A percentile compares a stretch with the other conserved stretches of the same genome.
Evolutionary conservation across 2,797 vertebrate genomes (phyloP).

Genomic region (Xiphophorus birchmanni): DNA sequence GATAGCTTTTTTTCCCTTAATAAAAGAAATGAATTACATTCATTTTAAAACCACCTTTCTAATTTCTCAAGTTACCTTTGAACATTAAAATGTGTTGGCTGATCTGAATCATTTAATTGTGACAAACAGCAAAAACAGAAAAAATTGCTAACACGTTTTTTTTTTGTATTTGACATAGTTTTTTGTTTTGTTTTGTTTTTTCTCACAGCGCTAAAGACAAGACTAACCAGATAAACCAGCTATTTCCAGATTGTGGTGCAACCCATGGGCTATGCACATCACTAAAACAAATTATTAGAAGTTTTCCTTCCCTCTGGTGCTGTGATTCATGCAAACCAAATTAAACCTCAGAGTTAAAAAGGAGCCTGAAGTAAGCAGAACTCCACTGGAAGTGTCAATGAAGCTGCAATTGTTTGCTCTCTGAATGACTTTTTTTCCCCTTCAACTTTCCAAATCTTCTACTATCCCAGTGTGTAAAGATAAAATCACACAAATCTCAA

Average conservation of each 20-base stretch:
- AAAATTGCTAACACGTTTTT: neutral
- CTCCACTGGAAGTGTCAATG: neutral
- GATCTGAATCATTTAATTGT: neutral
- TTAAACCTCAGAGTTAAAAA: neutral
- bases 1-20: neutral
- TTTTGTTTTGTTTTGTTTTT: neutral
- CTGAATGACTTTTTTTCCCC: neutral
- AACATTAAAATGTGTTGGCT: neutral
- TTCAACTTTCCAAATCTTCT: neutral
- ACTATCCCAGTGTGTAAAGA: neutral
- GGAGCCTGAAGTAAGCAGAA: neutral
- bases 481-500: neutral
- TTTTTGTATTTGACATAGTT: too few species aligned
- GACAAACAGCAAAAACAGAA: neutral
- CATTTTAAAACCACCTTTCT: neutral
- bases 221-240: neutral
- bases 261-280: neutral
- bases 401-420: neutral
- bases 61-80: neutral
- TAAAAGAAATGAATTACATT: neutral
- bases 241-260: neutral
- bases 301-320: neutral
- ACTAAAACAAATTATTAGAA: neutral
- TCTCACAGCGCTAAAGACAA: neutral
- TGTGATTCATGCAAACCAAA: neutral